A percentile compares a stretch with the other conserved stretches of the same genome.
Evolutionary conservation across 2,888 invertebrate genomes (phyloP).

Genomic region (Amiota mariae): DNA sequence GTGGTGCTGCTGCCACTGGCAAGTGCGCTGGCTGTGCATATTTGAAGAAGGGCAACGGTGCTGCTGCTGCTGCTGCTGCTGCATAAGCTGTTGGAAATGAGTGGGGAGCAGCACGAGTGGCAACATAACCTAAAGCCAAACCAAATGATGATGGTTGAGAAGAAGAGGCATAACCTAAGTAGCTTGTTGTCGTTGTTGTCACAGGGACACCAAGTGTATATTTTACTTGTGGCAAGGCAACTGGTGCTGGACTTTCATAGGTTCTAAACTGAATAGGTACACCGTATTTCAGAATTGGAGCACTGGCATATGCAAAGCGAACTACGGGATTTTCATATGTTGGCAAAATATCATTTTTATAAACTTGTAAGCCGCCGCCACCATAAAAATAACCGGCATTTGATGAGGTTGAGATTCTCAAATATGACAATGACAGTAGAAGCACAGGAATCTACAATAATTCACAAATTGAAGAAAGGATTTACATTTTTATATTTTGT

Average conservation of each 20-base stretch:
- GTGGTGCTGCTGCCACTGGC: conserved; percentile 16
- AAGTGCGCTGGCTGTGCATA: conserved; percentile 10
- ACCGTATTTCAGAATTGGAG: conserved; percentile 34
- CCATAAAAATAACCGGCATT: neutral
- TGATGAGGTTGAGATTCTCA: neutral
- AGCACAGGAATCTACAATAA: no score
- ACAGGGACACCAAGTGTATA: conserved; percentile 55
- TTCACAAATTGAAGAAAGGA: no score
- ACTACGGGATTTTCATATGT: conserved; percentile 41
- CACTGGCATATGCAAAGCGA: conserved; percentile 45
- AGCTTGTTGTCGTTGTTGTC: conserved; percentile 58
- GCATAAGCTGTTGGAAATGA: neutral
- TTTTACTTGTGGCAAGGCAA: conserved; percentile 41
- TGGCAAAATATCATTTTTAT: neutral
- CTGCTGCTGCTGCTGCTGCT: conserved; percentile 32
- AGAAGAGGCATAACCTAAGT: conserved; percentile 52
- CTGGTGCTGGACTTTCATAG: conserved; percentile 22
- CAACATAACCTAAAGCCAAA: neutral
- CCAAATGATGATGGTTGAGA: neutral
- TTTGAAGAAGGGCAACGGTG: conserved; percentile 20
- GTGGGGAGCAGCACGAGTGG: conserved; percentile 24
- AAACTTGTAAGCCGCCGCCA: neutral
- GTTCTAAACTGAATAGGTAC: neutral
- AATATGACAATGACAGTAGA: no score
- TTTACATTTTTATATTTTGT: neutral